A percentile compares a stretch with the other conserved stretches of the same genome.
phyloP scores from a whole-genome alignment of 2,113 vertebrate genomes.

The Tympanuchus pallidicinctus region DNA sequence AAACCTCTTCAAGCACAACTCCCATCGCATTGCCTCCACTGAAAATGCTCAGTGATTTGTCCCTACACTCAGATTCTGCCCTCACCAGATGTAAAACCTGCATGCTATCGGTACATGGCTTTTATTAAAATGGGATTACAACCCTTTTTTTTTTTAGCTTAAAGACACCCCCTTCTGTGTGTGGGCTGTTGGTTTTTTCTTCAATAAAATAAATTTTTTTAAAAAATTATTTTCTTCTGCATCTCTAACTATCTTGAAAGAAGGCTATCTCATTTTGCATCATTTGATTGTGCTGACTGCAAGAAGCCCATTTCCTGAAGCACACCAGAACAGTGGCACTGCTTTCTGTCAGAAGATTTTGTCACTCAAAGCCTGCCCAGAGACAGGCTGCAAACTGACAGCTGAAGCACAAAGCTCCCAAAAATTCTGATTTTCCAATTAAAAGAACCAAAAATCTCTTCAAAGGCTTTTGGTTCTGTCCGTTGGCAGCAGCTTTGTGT shows the following conservation, averaged over 20 bases:
- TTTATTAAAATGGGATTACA: conserved; percentile 27
- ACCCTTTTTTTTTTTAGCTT: neutral
- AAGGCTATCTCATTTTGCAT: conserved; percentile 37
- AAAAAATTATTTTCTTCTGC: neutral
- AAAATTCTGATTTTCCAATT: neutral
- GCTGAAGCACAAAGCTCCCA: neutral
- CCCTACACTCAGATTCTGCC: neutral
- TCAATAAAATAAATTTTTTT: too few species aligned
- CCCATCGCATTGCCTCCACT: neutral
- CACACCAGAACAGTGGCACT: neutral
- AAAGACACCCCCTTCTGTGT: neutral
- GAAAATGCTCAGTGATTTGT: neutral
- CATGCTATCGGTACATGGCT: neutral
- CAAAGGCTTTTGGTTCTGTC: neutral
- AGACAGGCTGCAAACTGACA: conserved; percentile 12
- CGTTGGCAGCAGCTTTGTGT: neutral
- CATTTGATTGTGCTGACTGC: conserved; percentile 18
- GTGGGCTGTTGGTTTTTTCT: neutral
- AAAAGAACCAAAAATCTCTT: neutral
- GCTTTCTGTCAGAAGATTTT: conserved; percentile 39
- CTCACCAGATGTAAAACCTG: neutral
- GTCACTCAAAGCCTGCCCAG: conserved; percentile 27
- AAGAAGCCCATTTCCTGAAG: conserved; percentile 9
- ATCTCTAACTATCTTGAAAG: neutral
- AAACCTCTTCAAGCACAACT: neutral